Base-by-base conservation (phyloP, 35 echinoderm and acorn worm species). In the Chiridota heheva region DNA sequence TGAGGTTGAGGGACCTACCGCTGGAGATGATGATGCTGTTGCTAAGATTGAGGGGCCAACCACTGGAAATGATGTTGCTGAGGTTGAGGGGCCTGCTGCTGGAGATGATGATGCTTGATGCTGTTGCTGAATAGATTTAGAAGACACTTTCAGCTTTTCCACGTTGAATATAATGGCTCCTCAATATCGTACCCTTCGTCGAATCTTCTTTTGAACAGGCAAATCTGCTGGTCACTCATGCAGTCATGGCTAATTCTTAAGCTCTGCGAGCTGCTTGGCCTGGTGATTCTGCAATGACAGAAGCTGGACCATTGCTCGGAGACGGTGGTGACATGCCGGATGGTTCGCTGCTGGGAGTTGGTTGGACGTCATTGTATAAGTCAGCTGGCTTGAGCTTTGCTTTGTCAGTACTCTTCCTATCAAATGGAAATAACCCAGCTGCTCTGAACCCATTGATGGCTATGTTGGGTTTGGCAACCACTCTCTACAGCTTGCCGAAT, bases 371-470 rank as follows among this genome's bases (percentile, higher is more conserved):
- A 3, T 51, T 7, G 18, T 36, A 38, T 31, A 44, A 42, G n/a
- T 72, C 69, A 72, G 16, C 18, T 44, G 75, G 75, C 42, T 33
- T 58, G 13, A 78, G 16, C 53, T 78, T 87, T 5, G 58, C 74
- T 26, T 68, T 69, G n/a, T 76, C 84, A 80, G 57, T 78, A 1
- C 41, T 60, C 55, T 51, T 70, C 0, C 69, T 56, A n/a, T n/a
- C n/a, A 35, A 90, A 90, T 0, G 80, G 87, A 36, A 84, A 83
- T 18, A 90, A 38, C 10, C 87, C 71, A 0, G 87, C 69, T 1
- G 80, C 81, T 28, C 48, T 44, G 51, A 90, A 90, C 5, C 69
- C 87, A 47, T 36, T 41, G 2, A 36, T 22, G 20, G 60, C 72
- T 57, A 42, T 73, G 39, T 67, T 84, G 20, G 60, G 60, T 2